Evolutionary conservation across 2,888 invertebrate species (phyloP).

Genomic region (Linnaemya tessellans): DNA sequence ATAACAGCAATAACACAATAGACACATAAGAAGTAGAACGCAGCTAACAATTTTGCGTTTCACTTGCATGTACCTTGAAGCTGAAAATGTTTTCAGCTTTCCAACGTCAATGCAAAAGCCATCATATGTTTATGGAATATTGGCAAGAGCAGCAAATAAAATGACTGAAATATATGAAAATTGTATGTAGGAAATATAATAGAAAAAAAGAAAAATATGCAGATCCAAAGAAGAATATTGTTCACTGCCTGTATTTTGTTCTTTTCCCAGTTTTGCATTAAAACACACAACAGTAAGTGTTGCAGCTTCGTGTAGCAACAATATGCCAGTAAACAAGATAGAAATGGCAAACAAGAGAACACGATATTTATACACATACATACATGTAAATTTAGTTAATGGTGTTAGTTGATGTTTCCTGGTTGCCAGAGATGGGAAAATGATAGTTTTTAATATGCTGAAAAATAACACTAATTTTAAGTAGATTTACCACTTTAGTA

Average conservation of each 20-base stretch:
- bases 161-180: background rate
- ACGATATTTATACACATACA: no score
- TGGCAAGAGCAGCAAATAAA: background rate
- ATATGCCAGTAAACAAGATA: background rate
- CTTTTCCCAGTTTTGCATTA: constrained; percentile 23
- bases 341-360: no score
- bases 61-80: background rate
- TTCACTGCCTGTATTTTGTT: constrained; percentile 30
- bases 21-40: background rate
- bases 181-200: background rate
- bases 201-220: background rate
- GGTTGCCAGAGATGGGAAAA: background rate
- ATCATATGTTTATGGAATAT: background rate
- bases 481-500: no score
- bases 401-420: background rate
- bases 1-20: background rate
- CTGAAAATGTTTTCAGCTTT: constrained; percentile 14
- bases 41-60: background rate
- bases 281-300: constrained; percentile 58
- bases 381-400: background rate
- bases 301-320: background rate
- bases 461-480: background rate
- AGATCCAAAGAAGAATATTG: background rate
- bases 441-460: background rate
- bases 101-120: constrained; percentile 11